Conservation (phyloP, 1,140 invertebrate genomes). For the Charaxes varanes region DNA sequence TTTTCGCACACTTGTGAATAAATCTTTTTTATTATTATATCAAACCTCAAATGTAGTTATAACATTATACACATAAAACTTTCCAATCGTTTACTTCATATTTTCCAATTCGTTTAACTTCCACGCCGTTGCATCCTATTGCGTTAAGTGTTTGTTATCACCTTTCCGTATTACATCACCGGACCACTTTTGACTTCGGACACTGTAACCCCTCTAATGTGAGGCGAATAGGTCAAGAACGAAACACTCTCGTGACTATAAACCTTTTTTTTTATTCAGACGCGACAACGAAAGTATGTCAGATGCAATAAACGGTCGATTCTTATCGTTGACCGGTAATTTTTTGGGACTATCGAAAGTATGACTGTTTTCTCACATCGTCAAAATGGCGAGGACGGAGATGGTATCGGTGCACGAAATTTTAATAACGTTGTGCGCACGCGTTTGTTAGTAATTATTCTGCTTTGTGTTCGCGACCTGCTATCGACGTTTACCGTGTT, state of each 20-base stretch:
- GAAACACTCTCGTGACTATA: constrained; percentile 32
- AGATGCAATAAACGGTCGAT: constrained; percentile 39
- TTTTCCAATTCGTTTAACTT: neutral
- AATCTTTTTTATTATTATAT: too few species aligned
- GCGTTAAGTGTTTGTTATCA: constrained; percentile 11
- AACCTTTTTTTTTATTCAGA: constrained; percentile 10
- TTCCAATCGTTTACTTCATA: neutral
- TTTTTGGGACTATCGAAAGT: constrained; percentile 42
- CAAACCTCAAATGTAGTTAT: too few species aligned
- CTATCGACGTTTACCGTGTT: constrained; percentile 12
- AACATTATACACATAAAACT: neutral
- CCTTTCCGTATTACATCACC: constrained; percentile 37
- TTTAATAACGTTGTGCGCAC: constrained; percentile 20
- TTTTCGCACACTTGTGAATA: too few species aligned
- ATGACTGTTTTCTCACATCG: constrained; percentile 39
- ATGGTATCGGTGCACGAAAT: constrained; percentile 29
- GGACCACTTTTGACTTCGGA: constrained; percentile 24
- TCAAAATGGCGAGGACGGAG: constrained; percentile 27
- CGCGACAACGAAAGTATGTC: constrained; percentile 38
- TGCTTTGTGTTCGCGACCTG: constrained; percentile 5
- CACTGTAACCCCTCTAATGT: constrained; percentile 43
- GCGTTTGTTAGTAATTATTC: constrained; percentile 10
- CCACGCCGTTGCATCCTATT: neutral
- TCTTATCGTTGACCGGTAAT: constrained; percentile 37
- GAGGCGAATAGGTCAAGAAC: constrained; percentile 48